phyloP scores from a whole-genome alignment of 2,797 vertebrate species.

The Rhinatrema bivittatum region DNA sequence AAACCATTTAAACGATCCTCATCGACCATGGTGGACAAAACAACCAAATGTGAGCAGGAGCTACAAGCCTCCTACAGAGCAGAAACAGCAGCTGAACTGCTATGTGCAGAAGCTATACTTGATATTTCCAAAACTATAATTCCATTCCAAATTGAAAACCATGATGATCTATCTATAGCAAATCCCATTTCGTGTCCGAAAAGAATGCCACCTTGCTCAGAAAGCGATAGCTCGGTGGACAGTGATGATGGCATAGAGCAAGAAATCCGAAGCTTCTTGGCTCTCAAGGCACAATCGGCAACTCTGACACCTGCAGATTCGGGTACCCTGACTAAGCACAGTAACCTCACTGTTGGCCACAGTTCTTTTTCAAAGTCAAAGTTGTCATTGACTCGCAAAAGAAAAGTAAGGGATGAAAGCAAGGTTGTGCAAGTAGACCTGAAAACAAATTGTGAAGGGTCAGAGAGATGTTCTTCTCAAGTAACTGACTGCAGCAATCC shows the following conservation, averaged over 20 bases:
- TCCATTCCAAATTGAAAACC: constrained; percentile 57
- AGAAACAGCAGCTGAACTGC: constrained; percentile 81
- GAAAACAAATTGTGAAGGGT: constrained; percentile 2
- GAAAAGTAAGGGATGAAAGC: constrained; percentile 48
- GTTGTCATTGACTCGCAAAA: constrained; percentile 51
- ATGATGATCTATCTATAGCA: constrained; percentile 6
- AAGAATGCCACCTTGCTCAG: constrained; percentile 7
- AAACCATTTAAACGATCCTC: constrained; percentile 34
- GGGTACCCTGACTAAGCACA: constrained; percentile 19
- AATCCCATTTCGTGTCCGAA: constrained; percentile 22
- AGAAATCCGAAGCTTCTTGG: constrained; percentile 86
- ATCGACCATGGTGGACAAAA: not conserved
- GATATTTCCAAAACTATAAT: constrained; percentile 94
- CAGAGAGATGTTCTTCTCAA: not conserved
- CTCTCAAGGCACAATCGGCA: constrained; percentile 74
- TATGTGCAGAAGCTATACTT: constrained; percentile 93
- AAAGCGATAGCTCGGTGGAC: constrained; percentile 76
- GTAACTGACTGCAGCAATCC: not conserved
- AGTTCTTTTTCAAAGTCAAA: constrained; percentile 26
- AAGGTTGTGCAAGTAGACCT: constrained; percentile 1
- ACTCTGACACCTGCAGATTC: not conserved
- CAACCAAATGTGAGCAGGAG: constrained; percentile 1
- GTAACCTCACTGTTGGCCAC: constrained; percentile 4
- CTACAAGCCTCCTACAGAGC: constrained; percentile 44
- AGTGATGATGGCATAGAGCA: constrained; percentile 94